Conservation (phyloP, 2,888 invertebrate genomes). For the Tupiocoris notatus region DNA sequence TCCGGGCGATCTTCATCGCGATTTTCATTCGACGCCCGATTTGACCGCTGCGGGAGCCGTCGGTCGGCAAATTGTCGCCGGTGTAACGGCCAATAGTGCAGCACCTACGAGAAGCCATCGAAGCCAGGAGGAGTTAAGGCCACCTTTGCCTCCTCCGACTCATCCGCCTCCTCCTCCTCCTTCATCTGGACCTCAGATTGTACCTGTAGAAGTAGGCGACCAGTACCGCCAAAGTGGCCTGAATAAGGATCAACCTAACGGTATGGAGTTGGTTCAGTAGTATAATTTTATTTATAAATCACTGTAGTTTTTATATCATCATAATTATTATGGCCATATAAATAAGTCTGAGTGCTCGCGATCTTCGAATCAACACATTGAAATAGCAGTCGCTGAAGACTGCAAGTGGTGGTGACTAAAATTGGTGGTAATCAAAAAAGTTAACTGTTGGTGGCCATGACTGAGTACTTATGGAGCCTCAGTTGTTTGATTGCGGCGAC, state of each 20-base stretch:
- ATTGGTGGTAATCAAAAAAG: no score
- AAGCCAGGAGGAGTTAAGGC: constrained; percentile 49
- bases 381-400: no score
- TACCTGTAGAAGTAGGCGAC: constrained; percentile 63
- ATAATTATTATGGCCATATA: no score
- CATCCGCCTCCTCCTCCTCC: constrained; percentile 62
- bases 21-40: constrained; percentile 90
- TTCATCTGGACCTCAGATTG: constrained; percentile 67
- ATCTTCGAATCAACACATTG: no score
- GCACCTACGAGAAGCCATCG: constrained; percentile 39
- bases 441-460: no score
- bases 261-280: no score
- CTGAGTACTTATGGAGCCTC: no score
- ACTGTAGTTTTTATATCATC: no score
- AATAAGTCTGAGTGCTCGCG: no score
- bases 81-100: not conserved
- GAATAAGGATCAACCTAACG: constrained; percentile 26
- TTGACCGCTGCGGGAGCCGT: constrained; percentile 52
- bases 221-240: constrained; percentile 19
- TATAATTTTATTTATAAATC: no score
- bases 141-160: constrained; percentile 48
- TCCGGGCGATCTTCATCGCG: constrained; percentile 66
- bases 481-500: no score
- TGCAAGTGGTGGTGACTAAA: no score
- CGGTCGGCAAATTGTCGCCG: not conserved